Percentiles rank a stretch among this genome's conserved stretches.
Evolutionary conservation across 2,113 vertebrate genomes (phyloP).

Genomic region (Coptodon bakossiorum): DNA sequence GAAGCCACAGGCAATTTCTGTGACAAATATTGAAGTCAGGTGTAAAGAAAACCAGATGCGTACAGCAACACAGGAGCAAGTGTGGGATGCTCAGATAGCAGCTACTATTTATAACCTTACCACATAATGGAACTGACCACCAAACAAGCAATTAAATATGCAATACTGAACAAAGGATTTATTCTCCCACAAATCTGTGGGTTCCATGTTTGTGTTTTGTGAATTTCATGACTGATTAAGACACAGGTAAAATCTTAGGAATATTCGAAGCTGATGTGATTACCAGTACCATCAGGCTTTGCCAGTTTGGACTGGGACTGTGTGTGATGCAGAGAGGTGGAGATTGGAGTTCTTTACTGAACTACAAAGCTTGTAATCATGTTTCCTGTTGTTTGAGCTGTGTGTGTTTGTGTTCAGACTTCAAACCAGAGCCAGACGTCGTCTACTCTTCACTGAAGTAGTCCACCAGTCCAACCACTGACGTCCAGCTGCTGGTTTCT

Average conservation of each 20-base stretch:
- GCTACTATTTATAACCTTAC: neutral
- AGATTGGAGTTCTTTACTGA: no score
- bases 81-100: neutral
- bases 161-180: neutral
- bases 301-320: no score
- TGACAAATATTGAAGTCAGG: neutral
- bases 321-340: no score
- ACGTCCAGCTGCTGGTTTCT: neutral
- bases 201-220: neutral
- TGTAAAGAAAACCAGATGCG: neutral
- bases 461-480: neutral
- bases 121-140: neutral
- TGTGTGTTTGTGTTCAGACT: no score
- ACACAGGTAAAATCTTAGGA: neutral
- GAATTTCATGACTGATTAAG: neutral
- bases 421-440: neutral
- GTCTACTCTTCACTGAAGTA: neutral
- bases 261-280: no score
- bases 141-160: neutral
- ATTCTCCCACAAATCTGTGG: neutral
- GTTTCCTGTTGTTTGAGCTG: no score
- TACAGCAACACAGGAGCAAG: neutral
- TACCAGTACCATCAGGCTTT: no score
- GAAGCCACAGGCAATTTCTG: no score
- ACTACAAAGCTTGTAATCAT: no score